Conservation (phyloP, 2,888 invertebrate genomes). For the Tetragnatha montana region DNA sequence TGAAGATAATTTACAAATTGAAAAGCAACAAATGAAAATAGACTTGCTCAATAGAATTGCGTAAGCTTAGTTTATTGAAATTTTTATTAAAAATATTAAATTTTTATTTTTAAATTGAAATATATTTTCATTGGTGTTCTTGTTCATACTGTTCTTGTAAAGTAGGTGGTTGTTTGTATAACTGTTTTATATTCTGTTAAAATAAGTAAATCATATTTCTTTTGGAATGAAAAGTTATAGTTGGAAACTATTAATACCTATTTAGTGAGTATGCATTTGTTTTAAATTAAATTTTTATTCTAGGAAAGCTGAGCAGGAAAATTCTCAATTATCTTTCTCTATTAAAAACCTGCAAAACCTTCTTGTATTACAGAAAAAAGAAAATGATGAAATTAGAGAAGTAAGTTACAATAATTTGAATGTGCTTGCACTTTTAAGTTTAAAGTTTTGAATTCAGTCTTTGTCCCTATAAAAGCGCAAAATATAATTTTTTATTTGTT, state of each 20-base stretch:
- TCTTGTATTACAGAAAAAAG: conserved; percentile 50
- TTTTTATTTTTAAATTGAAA: neutral
- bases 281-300: neutral
- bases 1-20: neutral
- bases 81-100: neutral
- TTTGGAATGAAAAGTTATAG: conserved; percentile 8
- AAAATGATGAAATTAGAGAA: conserved; percentile 55
- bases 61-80: conserved; percentile 22
- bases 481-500: too few relatives aligned
- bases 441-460: too few relatives aligned
- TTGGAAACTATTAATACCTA: too few relatives aligned
- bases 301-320: conserved; percentile 52
- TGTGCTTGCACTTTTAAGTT: neutral
- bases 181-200: neutral
- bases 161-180: neutral
- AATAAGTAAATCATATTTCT: neutral
- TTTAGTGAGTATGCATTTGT: neutral
- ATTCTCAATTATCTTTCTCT: conserved; percentile 30
- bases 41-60: conserved; percentile 25
- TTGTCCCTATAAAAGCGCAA: too few relatives aligned
- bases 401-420: conserved; percentile 17
- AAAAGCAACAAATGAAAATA: conserved; percentile 46
- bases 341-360: conserved; percentile 43
- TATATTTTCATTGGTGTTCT: neutral
- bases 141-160: neutral